phyloP scores from a whole-genome alignment of 2,888 invertebrate genomes.

The Drosophila testacea region DNA sequence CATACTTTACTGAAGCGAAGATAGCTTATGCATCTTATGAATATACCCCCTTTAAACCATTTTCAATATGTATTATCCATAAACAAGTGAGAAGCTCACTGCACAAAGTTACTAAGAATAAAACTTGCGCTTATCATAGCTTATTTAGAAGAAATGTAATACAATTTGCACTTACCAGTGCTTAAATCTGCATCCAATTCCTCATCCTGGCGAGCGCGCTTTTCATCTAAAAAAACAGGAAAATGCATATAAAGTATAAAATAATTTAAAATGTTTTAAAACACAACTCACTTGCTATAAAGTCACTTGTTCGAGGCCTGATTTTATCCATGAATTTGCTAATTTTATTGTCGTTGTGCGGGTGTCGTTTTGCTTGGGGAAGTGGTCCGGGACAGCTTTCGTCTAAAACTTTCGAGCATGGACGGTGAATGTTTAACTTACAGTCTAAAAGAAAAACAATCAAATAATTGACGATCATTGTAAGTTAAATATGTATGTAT shows the following conservation, averaged over 20 bases:
- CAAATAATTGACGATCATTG: slow-evolving; percentile 10
- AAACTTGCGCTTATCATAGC: background rate
- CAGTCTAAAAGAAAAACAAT: slow-evolving; percentile 87
- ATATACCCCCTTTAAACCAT: background rate
- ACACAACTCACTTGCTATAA: slow-evolving; percentile 75
- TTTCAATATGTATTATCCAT: background rate
- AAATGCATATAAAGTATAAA: background rate
- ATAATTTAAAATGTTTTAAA: too few species aligned
- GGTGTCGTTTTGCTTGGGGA: slow-evolving; percentile 86
- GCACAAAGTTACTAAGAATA: background rate
- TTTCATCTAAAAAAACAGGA: slow-evolving; percentile 64
- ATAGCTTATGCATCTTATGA: background rate
- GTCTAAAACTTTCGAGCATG: slow-evolving; percentile 91
- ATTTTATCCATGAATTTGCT: slow-evolving; percentile 90
- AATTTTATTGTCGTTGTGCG: slow-evolving; percentile 89
- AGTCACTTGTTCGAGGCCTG: slow-evolving; percentile 83
- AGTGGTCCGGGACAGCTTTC: slow-evolving; percentile 92
- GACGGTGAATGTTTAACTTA: slow-evolving; percentile 93
- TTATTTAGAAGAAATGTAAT: background rate
- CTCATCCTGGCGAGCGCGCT: slow-evolving; percentile 84
- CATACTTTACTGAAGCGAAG: background rate
- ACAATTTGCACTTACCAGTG: slow-evolving; percentile 78
- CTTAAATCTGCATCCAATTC: slow-evolving; percentile 82
- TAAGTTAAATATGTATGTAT: slow-evolving; percentile 4
- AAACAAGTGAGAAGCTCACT: background rate